Conservation (phyloP, 1,140 invertebrate species). For the Trachymyrmex septentrionalis region DNA sequence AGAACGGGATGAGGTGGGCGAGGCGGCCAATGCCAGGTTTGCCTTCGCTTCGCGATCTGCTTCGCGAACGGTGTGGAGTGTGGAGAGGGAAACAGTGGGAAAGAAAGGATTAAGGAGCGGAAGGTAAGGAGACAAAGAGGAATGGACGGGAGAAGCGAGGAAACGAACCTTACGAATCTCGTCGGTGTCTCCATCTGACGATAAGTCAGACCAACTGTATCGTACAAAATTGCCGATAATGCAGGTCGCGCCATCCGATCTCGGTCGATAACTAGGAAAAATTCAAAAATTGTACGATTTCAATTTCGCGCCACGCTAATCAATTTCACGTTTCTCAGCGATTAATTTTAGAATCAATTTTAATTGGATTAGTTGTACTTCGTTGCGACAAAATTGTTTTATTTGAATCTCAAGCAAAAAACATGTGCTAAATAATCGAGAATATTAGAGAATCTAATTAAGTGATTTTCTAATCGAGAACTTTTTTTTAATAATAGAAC, state of each 20-base stretch:
- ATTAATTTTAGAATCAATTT: not conserved
- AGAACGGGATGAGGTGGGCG: not conserved
- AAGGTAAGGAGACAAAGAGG: conserved; percentile 2
- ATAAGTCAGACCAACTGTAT: not conserved
- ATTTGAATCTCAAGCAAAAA: not conserved
- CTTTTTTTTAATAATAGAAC: not conserved
- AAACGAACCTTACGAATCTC: not conserved
- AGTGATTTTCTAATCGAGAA: not conserved
- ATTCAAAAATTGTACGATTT: not conserved
- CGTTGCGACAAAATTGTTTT: not conserved
- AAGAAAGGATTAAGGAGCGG: not conserved
- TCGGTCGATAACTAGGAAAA: not conserved
- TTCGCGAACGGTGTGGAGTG: not conserved
- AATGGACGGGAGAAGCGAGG: not conserved
- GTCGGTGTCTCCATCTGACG: not conserved
- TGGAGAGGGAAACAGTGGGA: not conserved
- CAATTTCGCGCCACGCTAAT: not conserved
- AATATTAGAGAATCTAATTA: not conserved
- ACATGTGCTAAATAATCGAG: not conserved
- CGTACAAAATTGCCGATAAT: not conserved
- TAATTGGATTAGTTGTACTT: not conserved
- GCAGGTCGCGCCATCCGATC: not conserved
- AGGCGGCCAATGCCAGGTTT: conserved; percentile 2
- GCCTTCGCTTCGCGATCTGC: no score
- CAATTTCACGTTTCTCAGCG: not conserved